These are phyloP conservation scores for Theretra japonica DNA, from an alignment of 2,888 invertebrate genomes.

Conservation along the genomic window DNA sequence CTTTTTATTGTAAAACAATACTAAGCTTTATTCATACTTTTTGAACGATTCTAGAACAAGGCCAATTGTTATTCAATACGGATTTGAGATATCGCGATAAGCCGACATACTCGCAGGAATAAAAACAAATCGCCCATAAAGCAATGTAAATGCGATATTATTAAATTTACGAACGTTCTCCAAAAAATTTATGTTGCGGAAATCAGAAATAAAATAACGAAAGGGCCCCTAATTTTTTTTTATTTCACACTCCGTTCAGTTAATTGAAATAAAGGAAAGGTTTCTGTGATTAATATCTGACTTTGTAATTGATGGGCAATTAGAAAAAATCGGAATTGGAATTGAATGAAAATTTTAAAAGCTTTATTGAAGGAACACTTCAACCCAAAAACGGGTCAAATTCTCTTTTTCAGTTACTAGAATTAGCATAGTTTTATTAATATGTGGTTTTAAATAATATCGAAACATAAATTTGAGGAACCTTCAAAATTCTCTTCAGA, in stretches of 20 bases:
- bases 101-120: neutral
- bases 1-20: too few species aligned
- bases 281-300: slow-evolving; percentile 26
- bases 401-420: too few species aligned
- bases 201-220: slow-evolving; percentile 18
- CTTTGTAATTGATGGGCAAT: slow-evolving; percentile 29
- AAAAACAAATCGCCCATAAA: slow-evolving; percentile 39
- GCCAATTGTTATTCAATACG: too few species aligned
- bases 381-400: too few species aligned
- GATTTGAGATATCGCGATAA: neutral
- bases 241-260: slow-evolving; percentile 4
- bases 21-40: too few species aligned
- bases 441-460: too few species aligned
- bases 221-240: slow-evolving; percentile 18
- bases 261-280: slow-evolving; percentile 30
- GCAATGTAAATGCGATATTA: slow-evolving; percentile 41
- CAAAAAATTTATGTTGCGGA: slow-evolving; percentile 3
- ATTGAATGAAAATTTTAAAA: neutral
- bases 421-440: too few species aligned
- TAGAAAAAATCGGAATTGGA: neutral
- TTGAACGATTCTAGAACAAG: too few species aligned
- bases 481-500: too few species aligned
- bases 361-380: neutral
- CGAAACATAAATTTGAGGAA: too few species aligned
- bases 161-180: slow-evolving; percentile 15